A percentile compares a stretch with the other conserved stretches of the same genome.
Evolutionary conservation across 2,797 vertebrate species (phyloP).

Genomic region (Fratercula arctica): DNA sequence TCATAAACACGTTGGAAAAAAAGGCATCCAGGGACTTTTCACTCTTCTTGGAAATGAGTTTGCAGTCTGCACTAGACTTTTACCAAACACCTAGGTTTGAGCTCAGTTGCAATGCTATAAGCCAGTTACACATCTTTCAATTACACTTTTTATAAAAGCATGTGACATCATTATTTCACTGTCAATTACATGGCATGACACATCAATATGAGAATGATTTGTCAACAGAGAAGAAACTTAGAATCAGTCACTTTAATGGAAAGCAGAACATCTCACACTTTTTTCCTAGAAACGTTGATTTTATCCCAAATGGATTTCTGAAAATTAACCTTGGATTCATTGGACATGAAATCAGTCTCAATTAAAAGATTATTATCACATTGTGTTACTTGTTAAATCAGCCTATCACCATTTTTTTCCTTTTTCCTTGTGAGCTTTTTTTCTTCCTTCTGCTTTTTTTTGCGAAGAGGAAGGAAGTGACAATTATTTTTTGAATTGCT

Average conservation of each 20-base stretch:
- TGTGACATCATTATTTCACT: neutral
- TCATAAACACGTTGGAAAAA: neutral
- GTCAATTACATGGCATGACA: neutral
- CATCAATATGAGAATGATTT: neutral
- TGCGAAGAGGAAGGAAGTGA: neutral
- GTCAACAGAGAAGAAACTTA: neutral
- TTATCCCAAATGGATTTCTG: neutral
- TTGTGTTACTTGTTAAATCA: neutral
- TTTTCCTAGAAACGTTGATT: neutral
- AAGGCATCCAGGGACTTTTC: neutral
- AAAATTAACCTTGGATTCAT: neutral
- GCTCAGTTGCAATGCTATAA: neutral
- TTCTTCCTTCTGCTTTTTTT: neutral
- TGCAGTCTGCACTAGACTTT: neutral
- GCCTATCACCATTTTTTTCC: neutral
- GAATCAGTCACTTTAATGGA: neutral
- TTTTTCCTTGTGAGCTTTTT: neutral
- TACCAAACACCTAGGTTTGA: neutral
- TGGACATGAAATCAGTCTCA: neutral
- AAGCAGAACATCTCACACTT: neutral
- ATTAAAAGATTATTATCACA: neutral
- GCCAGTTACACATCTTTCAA: neutral
- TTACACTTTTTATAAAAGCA: neutral
- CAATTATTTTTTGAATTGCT: slow-evolving; percentile 56
- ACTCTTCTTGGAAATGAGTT: neutral